These are phyloP conservation scores for Bubalus kerabau DNA, from an alignment of 2,113 vertebrate genomes.

Conservation along the genomic window DNA sequence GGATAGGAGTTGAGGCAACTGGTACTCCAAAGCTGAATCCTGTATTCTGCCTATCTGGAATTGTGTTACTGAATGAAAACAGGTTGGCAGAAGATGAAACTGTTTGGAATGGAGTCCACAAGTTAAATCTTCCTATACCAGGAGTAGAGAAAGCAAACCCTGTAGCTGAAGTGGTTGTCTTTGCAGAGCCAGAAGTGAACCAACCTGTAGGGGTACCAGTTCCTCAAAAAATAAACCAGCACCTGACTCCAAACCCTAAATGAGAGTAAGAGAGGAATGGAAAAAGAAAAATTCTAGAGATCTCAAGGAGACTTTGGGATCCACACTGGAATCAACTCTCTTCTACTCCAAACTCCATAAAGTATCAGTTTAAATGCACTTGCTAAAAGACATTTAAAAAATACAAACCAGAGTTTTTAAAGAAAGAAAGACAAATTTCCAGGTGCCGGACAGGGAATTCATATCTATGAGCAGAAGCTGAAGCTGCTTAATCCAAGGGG, in stretches of 20 bases:
- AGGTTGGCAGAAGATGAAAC: slow-evolving; percentile 65
- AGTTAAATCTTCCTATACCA: slow-evolving; percentile 74
- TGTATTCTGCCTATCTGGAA: slow-evolving; percentile 38
- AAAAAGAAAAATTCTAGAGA: background rate
- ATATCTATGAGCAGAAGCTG: background rate
- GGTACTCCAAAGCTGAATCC: slow-evolving; percentile 82
- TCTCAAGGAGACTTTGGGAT: background rate
- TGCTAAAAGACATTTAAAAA: background rate
- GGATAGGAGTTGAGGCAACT: slow-evolving; percentile 15
- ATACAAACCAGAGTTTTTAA: background rate
- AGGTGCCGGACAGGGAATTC: background rate
- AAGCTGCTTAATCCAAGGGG: background rate
- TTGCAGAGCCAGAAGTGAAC: slow-evolving; percentile 78
- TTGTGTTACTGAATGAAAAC: slow-evolving; percentile 68
- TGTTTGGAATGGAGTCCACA: slow-evolving; percentile 56
- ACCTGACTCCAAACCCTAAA: slow-evolving; percentile 69
- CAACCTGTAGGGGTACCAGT: slow-evolving; percentile 26
- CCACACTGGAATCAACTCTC: background rate
- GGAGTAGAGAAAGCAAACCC: slow-evolving; percentile 76
- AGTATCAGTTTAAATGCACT: background rate
- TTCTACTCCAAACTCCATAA: background rate
- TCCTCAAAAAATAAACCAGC: slow-evolving; percentile 81
- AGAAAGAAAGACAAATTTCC: background rate
- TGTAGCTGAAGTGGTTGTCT: slow-evolving; percentile 45
- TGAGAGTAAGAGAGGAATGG: background rate